phyloP scores from a whole-genome alignment of 2,888 invertebrate species.

The Plagodis pulveraria region DNA sequence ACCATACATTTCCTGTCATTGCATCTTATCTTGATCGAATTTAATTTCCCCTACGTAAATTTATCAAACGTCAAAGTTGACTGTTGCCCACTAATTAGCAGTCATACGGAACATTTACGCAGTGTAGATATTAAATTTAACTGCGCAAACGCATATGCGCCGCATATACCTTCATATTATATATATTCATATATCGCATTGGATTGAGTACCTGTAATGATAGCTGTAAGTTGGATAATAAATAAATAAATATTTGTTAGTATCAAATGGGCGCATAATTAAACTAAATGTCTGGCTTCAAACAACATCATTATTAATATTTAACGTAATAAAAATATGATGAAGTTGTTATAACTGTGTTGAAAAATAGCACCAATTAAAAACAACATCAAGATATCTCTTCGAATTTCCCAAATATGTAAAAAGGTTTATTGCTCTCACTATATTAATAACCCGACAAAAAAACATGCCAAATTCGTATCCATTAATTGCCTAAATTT shows the following conservation, averaged over 20 bases:
- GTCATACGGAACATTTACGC: conserved; percentile 40
- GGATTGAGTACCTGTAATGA: too few relatives aligned
- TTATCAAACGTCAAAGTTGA: conserved; percentile 38
- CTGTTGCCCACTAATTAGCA: conserved; percentile 47
- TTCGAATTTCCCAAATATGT: conserved; percentile 15
- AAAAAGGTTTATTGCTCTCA: conserved; percentile 23
- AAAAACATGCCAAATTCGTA: conserved; percentile 11
- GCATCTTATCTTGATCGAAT: conserved; percentile 7
- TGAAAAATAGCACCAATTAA: conserved; percentile 22
- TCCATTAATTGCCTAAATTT: conserved; percentile 14
- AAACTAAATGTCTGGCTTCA: conserved; percentile 2
- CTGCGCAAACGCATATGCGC: conserved; percentile 12
- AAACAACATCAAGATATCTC: conserved; percentile 11
- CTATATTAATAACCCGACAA: conserved; percentile 4
- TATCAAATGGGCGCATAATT: conserved; percentile 6
- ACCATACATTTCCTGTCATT: conserved; percentile 11
- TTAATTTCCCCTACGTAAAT: conserved; percentile 22
- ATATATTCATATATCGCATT: too few relatives aligned
- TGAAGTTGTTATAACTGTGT: conserved; percentile 6
- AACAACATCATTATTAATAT: neutral
- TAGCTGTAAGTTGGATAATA: too few relatives aligned
- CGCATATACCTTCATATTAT: neutral
- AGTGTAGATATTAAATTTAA: conserved; percentile 26
- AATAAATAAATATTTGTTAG: too few relatives aligned
- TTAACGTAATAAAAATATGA: conserved; percentile 20